A percentile compares a stretch with the other conserved stretches of the same genome.
Evolutionary conservation across 2,797 vertebrate genomes (phyloP).

Genomic region (Loris lydekkerianus): DNA sequence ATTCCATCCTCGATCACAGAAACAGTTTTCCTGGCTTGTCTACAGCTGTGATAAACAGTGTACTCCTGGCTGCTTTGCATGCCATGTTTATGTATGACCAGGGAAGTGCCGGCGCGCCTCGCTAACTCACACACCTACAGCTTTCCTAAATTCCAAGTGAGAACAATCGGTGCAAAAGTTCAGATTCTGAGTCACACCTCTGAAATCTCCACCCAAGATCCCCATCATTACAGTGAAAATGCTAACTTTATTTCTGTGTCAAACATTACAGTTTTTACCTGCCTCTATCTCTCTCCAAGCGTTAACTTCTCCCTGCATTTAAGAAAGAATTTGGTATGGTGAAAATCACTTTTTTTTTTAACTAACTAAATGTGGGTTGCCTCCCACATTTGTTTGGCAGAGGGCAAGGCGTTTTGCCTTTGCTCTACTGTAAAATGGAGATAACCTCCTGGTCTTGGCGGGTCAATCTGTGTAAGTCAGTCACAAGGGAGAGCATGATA

Average conservation of each 20-base stretch:
- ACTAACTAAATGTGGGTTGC: neutral
- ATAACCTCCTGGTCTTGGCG: neutral
- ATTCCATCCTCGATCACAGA: conserved; percentile 62
- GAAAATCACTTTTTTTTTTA: neutral
- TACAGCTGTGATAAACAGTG: conserved; percentile 83
- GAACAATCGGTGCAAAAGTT: conserved; percentile 62
- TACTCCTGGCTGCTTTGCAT: conserved; percentile 67
- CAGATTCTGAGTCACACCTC: conserved; percentile 55
- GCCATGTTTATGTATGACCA: conserved; percentile 73
- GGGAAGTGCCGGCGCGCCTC: conserved; percentile 64
- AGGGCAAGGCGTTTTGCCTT: neutral
- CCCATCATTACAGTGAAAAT: neutral
- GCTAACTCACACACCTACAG: conserved; percentile 72
- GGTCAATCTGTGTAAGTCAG: neutral
- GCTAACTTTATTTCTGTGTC: neutral
- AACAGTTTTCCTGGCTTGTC: conserved; percentile 79
- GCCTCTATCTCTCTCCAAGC: neutral
- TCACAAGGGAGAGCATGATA: neutral
- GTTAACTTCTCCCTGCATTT: neutral
- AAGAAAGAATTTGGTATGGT: neutral
- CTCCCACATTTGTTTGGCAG: neutral
- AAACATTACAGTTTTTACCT: neutral
- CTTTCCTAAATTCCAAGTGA: conserved; percentile 43
- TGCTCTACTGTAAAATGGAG: conserved; percentile 14
- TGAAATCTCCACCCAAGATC: conserved; percentile 22